Evolutionary conservation across 2,797 vertebrate species (phyloP).

Genomic region (Onychomys torridus): DNA sequence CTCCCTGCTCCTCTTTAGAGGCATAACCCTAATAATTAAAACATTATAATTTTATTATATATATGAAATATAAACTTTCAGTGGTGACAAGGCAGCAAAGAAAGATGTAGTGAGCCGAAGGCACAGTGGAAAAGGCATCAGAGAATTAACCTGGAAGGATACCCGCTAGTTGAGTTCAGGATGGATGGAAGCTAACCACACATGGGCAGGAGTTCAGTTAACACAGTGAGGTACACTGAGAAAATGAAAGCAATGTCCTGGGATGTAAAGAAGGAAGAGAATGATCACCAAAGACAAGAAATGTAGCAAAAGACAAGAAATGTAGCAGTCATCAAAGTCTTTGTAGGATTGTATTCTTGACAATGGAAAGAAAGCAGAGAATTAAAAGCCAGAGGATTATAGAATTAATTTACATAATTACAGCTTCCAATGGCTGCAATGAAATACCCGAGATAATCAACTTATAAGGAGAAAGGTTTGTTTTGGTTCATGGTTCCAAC

Average conservation of each 20-base stretch:
- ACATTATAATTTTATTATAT: neutral
- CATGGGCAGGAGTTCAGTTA: neutral
- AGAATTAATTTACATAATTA: neutral
- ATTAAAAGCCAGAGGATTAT: neutral
- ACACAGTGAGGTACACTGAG: neutral
- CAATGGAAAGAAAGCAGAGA: neutral
- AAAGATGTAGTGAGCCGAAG: neutral
- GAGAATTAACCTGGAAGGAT: neutral
- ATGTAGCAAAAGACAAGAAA: neutral
- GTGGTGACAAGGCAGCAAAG: neutral
- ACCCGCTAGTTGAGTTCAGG: neutral
- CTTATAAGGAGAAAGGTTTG: neutral
- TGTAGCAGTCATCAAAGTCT: neutral
- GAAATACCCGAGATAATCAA: neutral
- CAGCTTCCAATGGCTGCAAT: neutral
- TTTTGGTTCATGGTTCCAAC: neutral
- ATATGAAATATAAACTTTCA: neutral
- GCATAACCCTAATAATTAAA: conserved; percentile 14
- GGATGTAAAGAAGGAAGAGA: neutral
- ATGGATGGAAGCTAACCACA: neutral
- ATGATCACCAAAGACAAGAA: neutral
- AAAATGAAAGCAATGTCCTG: neutral
- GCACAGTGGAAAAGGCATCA: neutral
- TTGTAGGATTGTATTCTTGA: neutral
- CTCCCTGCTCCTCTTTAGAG: neutral